A percentile compares a stretch with the other conserved stretches of the same genome.
Conservation (phyloP, 1,140 invertebrate genomes). For the Papilio aristodemus region DNA sequence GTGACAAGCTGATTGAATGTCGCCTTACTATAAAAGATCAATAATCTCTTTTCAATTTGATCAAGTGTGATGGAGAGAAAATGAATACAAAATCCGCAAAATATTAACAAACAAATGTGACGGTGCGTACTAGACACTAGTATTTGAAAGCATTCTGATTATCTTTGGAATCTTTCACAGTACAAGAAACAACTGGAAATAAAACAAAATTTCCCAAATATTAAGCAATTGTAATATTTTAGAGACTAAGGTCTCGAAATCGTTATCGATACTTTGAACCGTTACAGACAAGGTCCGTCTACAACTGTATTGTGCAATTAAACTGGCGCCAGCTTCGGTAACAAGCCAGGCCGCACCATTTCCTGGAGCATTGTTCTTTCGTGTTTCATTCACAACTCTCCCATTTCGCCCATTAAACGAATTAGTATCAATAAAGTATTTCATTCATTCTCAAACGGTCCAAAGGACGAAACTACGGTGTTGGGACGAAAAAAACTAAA, state of each 20-base stretch:
- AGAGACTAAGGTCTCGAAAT: background rate
- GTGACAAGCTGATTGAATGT: too few relatives aligned
- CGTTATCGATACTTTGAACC: background rate
- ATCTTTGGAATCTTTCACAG: too few relatives aligned
- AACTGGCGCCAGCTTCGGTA: conserved; percentile 46
- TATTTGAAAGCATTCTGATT: too few relatives aligned
- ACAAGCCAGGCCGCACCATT: conserved; percentile 8
- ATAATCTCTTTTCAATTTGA: too few relatives aligned
- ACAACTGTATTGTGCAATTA: conserved; percentile 20
- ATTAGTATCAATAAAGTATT: conserved; percentile 53
- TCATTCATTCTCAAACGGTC: conserved; percentile 44
- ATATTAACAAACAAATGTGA: too few relatives aligned
- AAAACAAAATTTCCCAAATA: too few relatives aligned
- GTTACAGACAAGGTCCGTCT: conserved; percentile 8
- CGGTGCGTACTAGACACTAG: too few relatives aligned
- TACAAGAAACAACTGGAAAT: too few relatives aligned
- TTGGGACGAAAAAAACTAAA: background rate
- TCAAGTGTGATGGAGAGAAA: too few relatives aligned
- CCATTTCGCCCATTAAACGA: conserved; percentile 38
- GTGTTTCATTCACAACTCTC: conserved; percentile 47
- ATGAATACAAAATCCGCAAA: too few relatives aligned
- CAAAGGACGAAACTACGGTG: conserved; percentile 5
- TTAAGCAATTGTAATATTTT: background rate
- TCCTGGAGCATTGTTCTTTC: conserved; percentile 46
- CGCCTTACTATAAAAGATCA: too few relatives aligned